These are phyloP conservation scores for Yasuhikotakia modesta DNA, from an alignment of 2,797 vertebrate species.

Conservation along the genomic window DNA sequence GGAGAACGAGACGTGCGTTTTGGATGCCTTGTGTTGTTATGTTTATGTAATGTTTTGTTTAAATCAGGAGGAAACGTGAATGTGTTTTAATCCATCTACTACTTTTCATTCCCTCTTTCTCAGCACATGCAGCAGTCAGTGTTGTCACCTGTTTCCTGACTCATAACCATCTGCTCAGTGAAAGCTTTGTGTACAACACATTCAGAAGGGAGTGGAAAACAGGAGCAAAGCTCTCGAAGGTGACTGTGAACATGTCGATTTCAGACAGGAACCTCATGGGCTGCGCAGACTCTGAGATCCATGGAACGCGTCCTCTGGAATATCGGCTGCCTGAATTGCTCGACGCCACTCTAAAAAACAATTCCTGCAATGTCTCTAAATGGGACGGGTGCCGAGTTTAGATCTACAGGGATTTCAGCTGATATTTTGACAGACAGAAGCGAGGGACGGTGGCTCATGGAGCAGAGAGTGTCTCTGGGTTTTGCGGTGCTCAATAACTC, in stretches of 20 bases:
- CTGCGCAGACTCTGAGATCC: not conserved
- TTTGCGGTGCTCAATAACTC: conserved; percentile 46
- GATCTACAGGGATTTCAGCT: conserved; percentile 8
- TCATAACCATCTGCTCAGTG: conserved; percentile 24
- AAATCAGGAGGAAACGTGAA: conserved; percentile 8
- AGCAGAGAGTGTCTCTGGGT: conserved; percentile 22
- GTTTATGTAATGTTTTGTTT: conserved; percentile 22
- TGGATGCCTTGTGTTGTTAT: not conserved
- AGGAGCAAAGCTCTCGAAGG: not conserved
- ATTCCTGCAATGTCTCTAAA: conserved; percentile 33
- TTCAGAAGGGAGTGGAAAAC: not conserved
- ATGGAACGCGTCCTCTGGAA: conserved; percentile 24
- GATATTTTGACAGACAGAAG: conserved; percentile 15
- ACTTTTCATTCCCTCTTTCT: conserved; percentile 1
- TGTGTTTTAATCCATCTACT: conserved; percentile 18
- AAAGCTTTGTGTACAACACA: not conserved
- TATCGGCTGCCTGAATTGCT: not conserved
- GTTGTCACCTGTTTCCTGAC: conserved; percentile 8
- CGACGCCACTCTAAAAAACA: not conserved
- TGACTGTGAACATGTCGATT: not conserved
- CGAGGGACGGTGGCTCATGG: not conserved
- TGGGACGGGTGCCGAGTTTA: conserved; percentile 35
- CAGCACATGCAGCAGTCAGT: not conserved
- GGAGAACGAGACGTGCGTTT: not conserved
- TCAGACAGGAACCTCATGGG: not conserved